Percentiles rank a stretch among this genome's conserved stretches.
phyloP scores from a whole-genome alignment of 2,888 invertebrate genomes.

The Campopleginae sp. region DNA sequence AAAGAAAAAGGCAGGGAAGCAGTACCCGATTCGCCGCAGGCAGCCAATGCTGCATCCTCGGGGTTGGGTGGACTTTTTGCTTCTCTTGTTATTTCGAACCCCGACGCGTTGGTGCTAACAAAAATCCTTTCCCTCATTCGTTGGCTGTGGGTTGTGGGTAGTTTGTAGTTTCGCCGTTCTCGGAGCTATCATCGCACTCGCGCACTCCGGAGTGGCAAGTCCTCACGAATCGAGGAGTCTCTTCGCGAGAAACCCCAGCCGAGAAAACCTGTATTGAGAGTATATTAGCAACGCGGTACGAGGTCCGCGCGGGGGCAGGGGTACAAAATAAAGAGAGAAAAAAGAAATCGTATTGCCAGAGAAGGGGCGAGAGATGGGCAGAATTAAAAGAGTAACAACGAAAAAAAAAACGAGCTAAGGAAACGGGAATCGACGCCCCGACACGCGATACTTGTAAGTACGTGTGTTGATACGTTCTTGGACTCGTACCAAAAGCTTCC shows the following conservation, averaged over 20 bases:
- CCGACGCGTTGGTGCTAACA: conserved; percentile 57
- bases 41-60: conserved; percentile 58
- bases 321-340: conserved; percentile 12
- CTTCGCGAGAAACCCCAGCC: conserved; percentile 37
- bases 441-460: conserved; percentile 64
- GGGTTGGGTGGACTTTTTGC: conserved; percentile 36
- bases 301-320: conserved; percentile 6
- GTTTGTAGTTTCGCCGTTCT: conserved; percentile 52
- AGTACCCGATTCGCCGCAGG: conserved; percentile 43
- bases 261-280: conserved; percentile 65
- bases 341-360: conserved; percentile 38
- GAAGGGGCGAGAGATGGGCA: conserved; percentile 19
- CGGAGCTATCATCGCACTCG: conserved; percentile 51
- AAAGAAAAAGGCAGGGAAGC: conserved; percentile 7
- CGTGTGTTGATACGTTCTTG: conserved; percentile 43
- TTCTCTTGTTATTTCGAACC: conserved; percentile 32
- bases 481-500: conserved; percentile 38
- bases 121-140: conserved; percentile 56
- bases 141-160: conserved; percentile 33
- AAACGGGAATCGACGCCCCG: conserved; percentile 57
- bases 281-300: conserved; percentile 43
- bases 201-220: conserved; percentile 14
- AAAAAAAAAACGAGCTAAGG: conserved; percentile 41
- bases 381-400: conserved; percentile 19
- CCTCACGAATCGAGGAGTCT: conserved; percentile 34